phyloP scores from a whole-genome alignment of 2,113 vertebrate species.

The Stegostoma tigrinum region DNA sequence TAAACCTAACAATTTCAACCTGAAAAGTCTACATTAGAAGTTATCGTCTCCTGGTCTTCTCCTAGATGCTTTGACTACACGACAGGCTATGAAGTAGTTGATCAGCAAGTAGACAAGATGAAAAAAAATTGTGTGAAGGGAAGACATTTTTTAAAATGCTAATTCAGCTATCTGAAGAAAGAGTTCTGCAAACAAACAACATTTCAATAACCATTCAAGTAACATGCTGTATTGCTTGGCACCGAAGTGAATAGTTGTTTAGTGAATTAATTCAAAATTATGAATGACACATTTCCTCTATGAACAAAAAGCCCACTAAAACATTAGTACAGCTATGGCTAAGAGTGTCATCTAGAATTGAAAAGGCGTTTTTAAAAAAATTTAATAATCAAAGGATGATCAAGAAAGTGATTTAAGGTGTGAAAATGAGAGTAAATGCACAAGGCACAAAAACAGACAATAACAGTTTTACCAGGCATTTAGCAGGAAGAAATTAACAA shows the following conservation, averaged over 20 bases:
- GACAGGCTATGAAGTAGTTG: not conserved
- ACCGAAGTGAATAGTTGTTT: too few species aligned
- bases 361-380: not conserved
- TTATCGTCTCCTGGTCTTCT: not conserved
- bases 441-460: not conserved
- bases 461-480: not conserved
- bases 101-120: not conserved
- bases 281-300: too few species aligned
- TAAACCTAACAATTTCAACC: not conserved
- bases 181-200: not conserved
- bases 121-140: not conserved
- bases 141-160: not conserved
- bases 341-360: not conserved
- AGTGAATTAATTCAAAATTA: too few species aligned
- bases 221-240: not conserved
- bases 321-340: not conserved
- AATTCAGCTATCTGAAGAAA: not conserved
- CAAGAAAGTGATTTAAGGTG: not conserved
- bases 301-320: too few species aligned
- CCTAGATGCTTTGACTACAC: not conserved
- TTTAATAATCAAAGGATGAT: not conserved
- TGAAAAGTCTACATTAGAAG: not conserved
- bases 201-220: too few species aligned
- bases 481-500: not conserved
- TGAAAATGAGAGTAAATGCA: too few species aligned